Conservation (phyloP, 2,113 vertebrate species). For the Irena cyanogastra region DNA sequence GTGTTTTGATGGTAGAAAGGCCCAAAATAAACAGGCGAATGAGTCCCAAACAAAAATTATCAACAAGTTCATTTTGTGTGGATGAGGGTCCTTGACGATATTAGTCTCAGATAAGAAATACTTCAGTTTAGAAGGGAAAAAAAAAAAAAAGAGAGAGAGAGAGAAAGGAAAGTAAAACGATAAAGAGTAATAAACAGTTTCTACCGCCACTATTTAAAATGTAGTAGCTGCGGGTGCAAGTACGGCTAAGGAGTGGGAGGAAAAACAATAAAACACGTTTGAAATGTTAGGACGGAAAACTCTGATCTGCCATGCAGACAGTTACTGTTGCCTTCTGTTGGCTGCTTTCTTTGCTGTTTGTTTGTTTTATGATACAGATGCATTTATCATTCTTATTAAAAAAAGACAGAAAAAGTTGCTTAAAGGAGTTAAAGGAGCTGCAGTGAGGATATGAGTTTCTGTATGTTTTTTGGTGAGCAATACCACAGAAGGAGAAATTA, state of each 20-base stretch:
- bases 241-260: not conserved
- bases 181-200: not conserved
- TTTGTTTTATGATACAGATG: not conserved
- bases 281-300: not conserved
- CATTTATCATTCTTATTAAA: not conserved
- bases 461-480: conserved; percentile 38
- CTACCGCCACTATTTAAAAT: not conserved
- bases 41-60: conserved; percentile 33
- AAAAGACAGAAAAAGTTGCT: conserved; percentile 50
- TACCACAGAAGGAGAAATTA: conserved; percentile 36
- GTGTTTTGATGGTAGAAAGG: not conserved
- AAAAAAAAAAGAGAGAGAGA: no score
- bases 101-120: not conserved
- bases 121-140: accelerated
- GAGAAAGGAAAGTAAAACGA: not conserved
- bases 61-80: conserved; percentile 61
- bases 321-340: not conserved
- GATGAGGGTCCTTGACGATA: not conserved
- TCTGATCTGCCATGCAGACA: not conserved
- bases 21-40: conserved; percentile 49
- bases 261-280: not conserved
- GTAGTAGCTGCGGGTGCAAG: not conserved
- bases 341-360: not conserved
- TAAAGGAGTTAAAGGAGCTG: conserved; percentile 50
- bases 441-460: conserved; percentile 44